Percentiles rank a stretch among this genome's conserved stretches.
phyloP scores from a whole-genome alignment of 2,888 invertebrate genomes.

The Caenorhabditis japonica region DNA sequence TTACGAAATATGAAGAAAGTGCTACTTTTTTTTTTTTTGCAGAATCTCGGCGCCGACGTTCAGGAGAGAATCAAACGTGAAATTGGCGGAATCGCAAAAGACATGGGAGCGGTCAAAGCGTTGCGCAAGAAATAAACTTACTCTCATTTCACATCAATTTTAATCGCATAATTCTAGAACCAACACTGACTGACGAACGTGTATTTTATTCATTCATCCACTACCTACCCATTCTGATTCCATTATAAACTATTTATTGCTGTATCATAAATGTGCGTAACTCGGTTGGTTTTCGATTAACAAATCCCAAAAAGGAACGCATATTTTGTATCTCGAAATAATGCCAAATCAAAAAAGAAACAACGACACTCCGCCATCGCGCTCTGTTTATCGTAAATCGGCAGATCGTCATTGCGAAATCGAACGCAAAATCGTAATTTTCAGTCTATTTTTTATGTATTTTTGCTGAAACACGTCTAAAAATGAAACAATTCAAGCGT shows the following conservation, averaged over 20 bases:
- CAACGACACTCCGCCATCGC: conserved; percentile 12
- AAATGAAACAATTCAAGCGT: conserved; percentile 57
- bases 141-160: neutral
- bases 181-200: too few species aligned
- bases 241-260: too few species aligned
- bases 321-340: too few species aligned
- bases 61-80: conserved; percentile 42
- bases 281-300: too few species aligned
- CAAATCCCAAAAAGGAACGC: too few species aligned
- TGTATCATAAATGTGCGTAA: too few species aligned
- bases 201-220: too few species aligned
- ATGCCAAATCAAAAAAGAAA: too few species aligned
- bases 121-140: conserved; percentile 20
- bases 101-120: conserved; percentile 40
- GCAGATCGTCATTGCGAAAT: neutral
- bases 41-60: conserved; percentile 38
- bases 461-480: conserved; percentile 3
- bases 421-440: neutral
- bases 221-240: too few species aligned
- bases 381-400: conserved; percentile 2
- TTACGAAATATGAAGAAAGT: neutral
- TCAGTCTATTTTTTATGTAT: neutral
- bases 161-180: conserved; percentile 15
- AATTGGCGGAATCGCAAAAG: conserved; percentile 47
- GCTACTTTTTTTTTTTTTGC: conserved; percentile 5